Conservation (phyloP, 2,797 vertebrate genomes). For the Monodelphis domestica region DNA sequence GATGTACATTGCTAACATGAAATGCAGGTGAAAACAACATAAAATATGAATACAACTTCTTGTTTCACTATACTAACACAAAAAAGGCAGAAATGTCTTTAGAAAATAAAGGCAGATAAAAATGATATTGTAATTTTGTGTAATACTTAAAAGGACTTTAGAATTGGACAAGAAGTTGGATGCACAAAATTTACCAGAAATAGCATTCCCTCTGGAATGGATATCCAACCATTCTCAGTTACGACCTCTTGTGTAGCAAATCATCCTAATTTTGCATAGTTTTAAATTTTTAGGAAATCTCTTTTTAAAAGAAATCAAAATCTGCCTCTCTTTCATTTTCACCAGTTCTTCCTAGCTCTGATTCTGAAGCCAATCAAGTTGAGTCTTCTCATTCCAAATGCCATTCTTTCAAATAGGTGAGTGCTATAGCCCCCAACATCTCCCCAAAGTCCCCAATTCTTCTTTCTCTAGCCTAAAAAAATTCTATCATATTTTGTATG, state of each 20-base stretch:
- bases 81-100: neutral
- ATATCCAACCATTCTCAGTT: accelerated
- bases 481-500: neutral
- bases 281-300: neutral
- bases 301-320: too few relatives aligned
- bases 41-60: neutral
- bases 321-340: neutral
- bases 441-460: too few relatives aligned
- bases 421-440: neutral
- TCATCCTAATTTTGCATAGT: neutral
- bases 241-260: neutral
- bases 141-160: neutral
- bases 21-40: neutral
- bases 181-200: too few relatives aligned
- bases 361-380: neutral
- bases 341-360: neutral
- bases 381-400: neutral
- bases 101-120: neutral
- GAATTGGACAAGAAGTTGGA: too few relatives aligned
- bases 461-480: neutral
- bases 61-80: neutral
- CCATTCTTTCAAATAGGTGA: neutral
- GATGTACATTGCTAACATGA: conserved; percentile 33
- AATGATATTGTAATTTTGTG: neutral
- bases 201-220: too few relatives aligned